Evolutionary conservation across 2,797 vertebrate genomes (phyloP).

Genomic region (Melanotaenia parkinsoni): DNA sequence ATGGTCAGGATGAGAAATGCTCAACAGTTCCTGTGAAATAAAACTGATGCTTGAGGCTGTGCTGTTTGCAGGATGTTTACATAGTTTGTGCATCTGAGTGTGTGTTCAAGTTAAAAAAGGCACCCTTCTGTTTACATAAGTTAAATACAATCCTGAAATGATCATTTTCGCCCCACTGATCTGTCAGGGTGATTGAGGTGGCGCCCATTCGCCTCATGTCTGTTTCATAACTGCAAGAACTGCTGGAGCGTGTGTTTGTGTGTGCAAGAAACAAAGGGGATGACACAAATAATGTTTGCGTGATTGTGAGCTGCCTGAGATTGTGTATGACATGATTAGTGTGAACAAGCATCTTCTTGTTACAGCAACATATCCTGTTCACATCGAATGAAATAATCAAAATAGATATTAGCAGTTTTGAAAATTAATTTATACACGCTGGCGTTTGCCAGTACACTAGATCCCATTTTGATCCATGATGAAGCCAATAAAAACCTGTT

Average conservation of each 20-base stretch:
- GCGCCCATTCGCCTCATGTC: slow-evolving; percentile 60
- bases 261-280: slow-evolving; percentile 17
- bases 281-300: slow-evolving; percentile 26
- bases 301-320: slow-evolving; percentile 16
- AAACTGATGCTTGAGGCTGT: slow-evolving; percentile 33
- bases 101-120: slow-evolving; percentile 26
- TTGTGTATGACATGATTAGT: not conserved
- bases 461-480: not conserved
- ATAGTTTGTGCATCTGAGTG: slow-evolving; percentile 60
- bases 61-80: slow-evolving; percentile 58
- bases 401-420: slow-evolving; percentile 5
- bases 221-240: slow-evolving; percentile 69
- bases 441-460: not conserved
- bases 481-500: not conserved
- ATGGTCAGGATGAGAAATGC: slow-evolving; percentile 17
- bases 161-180: slow-evolving; percentile 61
- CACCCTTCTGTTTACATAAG: slow-evolving; percentile 54
- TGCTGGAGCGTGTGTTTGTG: slow-evolving; percentile 46
- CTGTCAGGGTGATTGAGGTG: slow-evolving; percentile 75
- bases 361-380: slow-evolving; percentile 4
- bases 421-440: not conserved
- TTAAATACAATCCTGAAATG: slow-evolving; percentile 54
- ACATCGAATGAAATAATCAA: not conserved
- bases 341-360: slow-evolving; percentile 33
- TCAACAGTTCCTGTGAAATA: slow-evolving; percentile 47